Evolutionary conservation across 2,888 invertebrate genomes (phyloP), one percentile per base, ranked within the genome.

Genomic region (Cecidostiba fungosa): DNA sequence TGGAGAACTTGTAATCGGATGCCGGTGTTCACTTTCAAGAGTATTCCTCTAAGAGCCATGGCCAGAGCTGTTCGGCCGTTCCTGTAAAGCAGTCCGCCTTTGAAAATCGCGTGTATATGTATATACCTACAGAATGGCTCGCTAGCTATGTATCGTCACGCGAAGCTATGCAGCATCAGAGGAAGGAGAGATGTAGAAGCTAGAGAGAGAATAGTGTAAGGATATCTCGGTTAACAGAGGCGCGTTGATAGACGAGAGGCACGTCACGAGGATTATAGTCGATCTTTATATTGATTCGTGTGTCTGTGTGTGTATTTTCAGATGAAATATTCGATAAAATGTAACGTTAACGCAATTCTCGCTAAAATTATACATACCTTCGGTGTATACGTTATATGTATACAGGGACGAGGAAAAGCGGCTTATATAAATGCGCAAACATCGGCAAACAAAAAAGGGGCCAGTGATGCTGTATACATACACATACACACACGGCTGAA

Each of bases 21-120:
- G 91, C 90, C 88, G 85, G 90, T 90, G 91, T 92, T 91, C 90
- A 90, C 90, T 92, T 92, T 90, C 91, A 91, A 91, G 89, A 90
- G 90, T 90, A 92, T 92, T 91, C 81, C 89, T 89, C 88, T 54
- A 70, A 79, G 86, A 86, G 43, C 29, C 54, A 14, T 10, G 23
- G 29, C 59, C 29, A 12, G 10, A 76, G 70, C 32, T 54, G 77
- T 29, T 66, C 23, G 23, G 23, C 14, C 23, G 66, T 66, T 29
- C 66, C 3, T 26, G 66, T 66, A 72, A 72, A 72, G 72, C 72
- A 39, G 66, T 66, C 16, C 50, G 47, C 78, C 78, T 73, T 84
- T 73, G 72, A 84, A 78, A 78, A 73, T 84, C 62, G n/a, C 59
- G n/a, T 8, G 70, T 29, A 12, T n/a, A 32, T 47, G 19, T 47